Evolutionary conservation across 2,797 vertebrate genomes (phyloP).

Genomic region (Pantherophis vulpinus): DNA sequence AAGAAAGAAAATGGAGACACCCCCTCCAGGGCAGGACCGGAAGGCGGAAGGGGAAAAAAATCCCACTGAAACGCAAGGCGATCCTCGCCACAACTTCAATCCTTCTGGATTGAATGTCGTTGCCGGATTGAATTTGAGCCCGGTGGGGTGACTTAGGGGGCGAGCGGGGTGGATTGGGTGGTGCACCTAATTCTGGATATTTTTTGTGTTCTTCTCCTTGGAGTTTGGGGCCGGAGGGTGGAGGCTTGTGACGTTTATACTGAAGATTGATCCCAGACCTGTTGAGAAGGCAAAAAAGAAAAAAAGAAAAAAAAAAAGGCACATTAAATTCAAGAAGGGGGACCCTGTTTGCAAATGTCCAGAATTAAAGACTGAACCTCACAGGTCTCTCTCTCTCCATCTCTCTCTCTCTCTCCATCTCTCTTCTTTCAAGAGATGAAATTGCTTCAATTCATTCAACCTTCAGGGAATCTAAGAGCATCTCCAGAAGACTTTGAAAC

Average conservation of each 20-base stretch:
- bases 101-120: slow-evolving; percentile 18
- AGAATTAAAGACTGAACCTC: neutral
- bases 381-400: no score
- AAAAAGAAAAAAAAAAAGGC: neutral
- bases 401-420: neutral
- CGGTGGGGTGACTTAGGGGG: slow-evolving; percentile 21
- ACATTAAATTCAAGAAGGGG: rapidly evolving
- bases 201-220: slow-evolving; percentile 72
- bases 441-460: neutral
- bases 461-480: neutral
- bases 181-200: slow-evolving; percentile 51
- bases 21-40: slow-evolving; percentile 62
- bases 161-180: slow-evolving; percentile 24
- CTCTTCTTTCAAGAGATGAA: neutral
- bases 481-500: neutral
- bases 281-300: slow-evolving; percentile 28
- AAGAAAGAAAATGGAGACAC: slow-evolving; percentile 46
- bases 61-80: slow-evolving; percentile 57
- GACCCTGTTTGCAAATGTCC: rapidly evolving
- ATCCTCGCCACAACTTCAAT: slow-evolving; percentile 19
- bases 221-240: slow-evolving; percentile 62
- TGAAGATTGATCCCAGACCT: slow-evolving; percentile 99
- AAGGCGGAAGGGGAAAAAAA: slow-evolving; percentile 60
- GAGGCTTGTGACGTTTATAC: slow-evolving; percentile 79
- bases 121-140: slow-evolving; percentile 47